These are phyloP conservation scores for Elachura formosa DNA, from an alignment of 2,113 vertebrate species.

Conservation along the genomic window DNA sequence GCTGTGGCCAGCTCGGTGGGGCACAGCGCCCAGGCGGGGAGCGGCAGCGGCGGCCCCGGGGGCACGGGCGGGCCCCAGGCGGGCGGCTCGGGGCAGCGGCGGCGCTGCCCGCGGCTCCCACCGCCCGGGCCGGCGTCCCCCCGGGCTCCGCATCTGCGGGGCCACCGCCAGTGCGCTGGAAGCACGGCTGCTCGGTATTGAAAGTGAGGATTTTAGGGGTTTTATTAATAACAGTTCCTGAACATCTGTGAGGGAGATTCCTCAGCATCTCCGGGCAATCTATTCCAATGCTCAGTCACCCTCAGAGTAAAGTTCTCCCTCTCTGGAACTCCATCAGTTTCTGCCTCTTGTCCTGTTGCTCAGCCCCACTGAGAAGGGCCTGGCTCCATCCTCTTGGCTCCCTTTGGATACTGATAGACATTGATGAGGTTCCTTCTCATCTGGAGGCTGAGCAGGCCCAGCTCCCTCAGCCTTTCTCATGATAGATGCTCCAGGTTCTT, in stretches of 20 bases:
- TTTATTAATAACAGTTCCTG: no score
- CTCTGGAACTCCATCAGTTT: neutral
- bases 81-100: no score
- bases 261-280: accelerated
- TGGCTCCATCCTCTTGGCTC: neutral
- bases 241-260: neutral
- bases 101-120: no score
- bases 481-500: neutral
- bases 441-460: neutral
- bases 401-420: neutral
- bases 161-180: no score
- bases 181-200: no score
- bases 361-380: neutral
- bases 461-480: neutral
- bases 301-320: neutral
- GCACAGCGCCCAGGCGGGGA: no score
- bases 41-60: no score
- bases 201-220: no score
- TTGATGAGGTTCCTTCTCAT: neutral
- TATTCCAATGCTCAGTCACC: neutral
- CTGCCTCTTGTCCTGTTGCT: neutral
- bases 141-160: no score
- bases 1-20: no score
- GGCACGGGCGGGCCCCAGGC: no score
- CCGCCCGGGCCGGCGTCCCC: no score